Percentiles rank a stretch among this genome's conserved stretches.
These are phyloP conservation scores for Thomomys bottae DNA, from an alignment of 2,113 vertebrate genomes.

Conservation along the genomic window DNA sequence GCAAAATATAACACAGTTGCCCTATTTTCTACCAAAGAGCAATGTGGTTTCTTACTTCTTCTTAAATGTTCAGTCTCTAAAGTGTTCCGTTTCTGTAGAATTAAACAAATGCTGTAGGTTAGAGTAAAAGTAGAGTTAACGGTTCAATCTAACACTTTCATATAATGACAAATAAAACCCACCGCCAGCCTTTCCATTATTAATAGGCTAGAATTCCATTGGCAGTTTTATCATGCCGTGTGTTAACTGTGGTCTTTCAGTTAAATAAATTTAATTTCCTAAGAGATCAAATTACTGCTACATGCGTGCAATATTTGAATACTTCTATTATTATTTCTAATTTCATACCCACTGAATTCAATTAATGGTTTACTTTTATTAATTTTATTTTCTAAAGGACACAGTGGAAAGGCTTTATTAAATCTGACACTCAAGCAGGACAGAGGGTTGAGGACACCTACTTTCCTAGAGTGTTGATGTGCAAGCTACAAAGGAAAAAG, in stretches of 20 bases:
- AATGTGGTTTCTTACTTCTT: not conserved
- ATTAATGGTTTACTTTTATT: slow-evolving; percentile 83
- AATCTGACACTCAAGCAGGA: slow-evolving; percentile 54
- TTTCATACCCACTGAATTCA: slow-evolving; percentile 81
- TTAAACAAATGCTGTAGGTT: not conserved
- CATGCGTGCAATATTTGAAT: slow-evolving; percentile 80
- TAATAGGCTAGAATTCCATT: slow-evolving; percentile 83
- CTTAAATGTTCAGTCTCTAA: not conserved
- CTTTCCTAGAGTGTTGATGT: not conserved
- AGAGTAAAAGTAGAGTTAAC: slow-evolving; percentile 71
- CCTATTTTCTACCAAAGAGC: not conserved
- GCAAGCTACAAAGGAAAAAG: not conserved
- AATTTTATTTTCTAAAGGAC: slow-evolving; percentile 73
- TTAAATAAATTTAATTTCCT: slow-evolving; percentile 86
- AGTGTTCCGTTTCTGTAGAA: not conserved
- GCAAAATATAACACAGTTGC: not conserved
- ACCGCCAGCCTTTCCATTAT: slow-evolving; percentile 83
- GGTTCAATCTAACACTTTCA: slow-evolving; percentile 77
- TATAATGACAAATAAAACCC: slow-evolving; percentile 81
- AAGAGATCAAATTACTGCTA: slow-evolving; percentile 82
- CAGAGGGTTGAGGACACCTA: slow-evolving; percentile 13
- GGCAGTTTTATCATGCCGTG: slow-evolving; percentile 80
- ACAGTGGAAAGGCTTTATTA: slow-evolving; percentile 65
- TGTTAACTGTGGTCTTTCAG: slow-evolving; percentile 81
- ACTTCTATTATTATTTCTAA: slow-evolving; percentile 81